Conservation (phyloP, 2,888 invertebrate species). For the Philonicus albiceps region DNA sequence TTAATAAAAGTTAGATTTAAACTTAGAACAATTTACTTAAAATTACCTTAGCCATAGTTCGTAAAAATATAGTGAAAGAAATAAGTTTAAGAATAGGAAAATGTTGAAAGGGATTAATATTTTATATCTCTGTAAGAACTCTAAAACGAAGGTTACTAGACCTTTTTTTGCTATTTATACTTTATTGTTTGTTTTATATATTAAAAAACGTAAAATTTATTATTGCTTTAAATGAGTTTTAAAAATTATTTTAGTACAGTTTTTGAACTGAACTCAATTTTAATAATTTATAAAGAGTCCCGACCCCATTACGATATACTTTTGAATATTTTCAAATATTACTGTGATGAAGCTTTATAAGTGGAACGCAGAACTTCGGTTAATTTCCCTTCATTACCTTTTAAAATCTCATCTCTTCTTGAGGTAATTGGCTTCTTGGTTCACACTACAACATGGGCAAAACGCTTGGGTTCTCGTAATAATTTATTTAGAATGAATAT, state of each 20-base stretch:
- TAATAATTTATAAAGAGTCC: neutral
- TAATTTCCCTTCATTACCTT: neutral
- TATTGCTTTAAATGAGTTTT: too few relatives aligned
- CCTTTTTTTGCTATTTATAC: too few relatives aligned
- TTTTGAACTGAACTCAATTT: too few relatives aligned
- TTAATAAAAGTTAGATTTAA: too few relatives aligned
- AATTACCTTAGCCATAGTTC: too few relatives aligned
- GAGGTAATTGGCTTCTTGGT: neutral
- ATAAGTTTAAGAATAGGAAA: too few relatives aligned
- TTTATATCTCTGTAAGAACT: too few relatives aligned
- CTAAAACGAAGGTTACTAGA: neutral
- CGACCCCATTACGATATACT: neutral
- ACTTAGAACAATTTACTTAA: neutral
- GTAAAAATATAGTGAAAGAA: too few relatives aligned
- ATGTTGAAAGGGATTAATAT: too few relatives aligned
- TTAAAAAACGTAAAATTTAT: too few relatives aligned
- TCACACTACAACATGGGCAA: neutral
- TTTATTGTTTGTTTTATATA: too few relatives aligned
- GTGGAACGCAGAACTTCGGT: neutral
- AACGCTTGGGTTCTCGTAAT: neutral
- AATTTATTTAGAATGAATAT: neutral
- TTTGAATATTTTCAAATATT: neutral
- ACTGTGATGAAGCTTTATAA: neutral
- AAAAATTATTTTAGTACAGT: too few relatives aligned
- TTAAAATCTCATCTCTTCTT: neutral